Conservation (phyloP, 2,888 invertebrate genomes). For the Rhamnusium bicolor region DNA sequence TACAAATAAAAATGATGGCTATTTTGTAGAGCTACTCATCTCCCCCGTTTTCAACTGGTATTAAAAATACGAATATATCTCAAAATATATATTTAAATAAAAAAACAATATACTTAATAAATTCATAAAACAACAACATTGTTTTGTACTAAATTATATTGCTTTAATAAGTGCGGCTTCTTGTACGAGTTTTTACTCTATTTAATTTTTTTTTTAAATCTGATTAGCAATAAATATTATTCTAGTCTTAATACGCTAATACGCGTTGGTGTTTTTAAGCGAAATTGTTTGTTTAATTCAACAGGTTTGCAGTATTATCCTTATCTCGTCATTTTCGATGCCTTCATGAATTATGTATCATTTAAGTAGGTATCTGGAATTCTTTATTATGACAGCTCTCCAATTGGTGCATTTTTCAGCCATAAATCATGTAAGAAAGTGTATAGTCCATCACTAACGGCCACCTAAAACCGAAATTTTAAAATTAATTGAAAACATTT, state of each 20-base stretch:
- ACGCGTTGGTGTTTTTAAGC: constrained; percentile 17
- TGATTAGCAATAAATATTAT: too few relatives aligned
- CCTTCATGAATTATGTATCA: too few relatives aligned
- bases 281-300: background rate
- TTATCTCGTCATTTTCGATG: background rate
- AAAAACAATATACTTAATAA: constrained; percentile 25
- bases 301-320: background rate
- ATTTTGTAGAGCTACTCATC: too few relatives aligned
- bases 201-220: too few relatives aligned
- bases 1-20: too few relatives aligned
- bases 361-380: too few relatives aligned
- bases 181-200: background rate
- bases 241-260: too few relatives aligned
- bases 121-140: constrained; percentile 7
- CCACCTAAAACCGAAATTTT: constrained; percentile 77
- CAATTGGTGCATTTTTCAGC: constrained; percentile 98
- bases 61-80: constrained; percentile 1
- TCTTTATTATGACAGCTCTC: constrained; percentile 82
- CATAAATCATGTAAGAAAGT: constrained; percentile 96
- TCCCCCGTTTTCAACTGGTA: too few relatives aligned
- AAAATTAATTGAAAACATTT: too few relatives aligned
- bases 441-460: constrained; percentile 94
- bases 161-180: background rate
- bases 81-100: constrained; percentile 33
- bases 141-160: constrained; percentile 26